These are phyloP conservation scores for Cettia cetti DNA, from an alignment of 2,113 vertebrate genomes.

Conservation along the genomic window DNA sequence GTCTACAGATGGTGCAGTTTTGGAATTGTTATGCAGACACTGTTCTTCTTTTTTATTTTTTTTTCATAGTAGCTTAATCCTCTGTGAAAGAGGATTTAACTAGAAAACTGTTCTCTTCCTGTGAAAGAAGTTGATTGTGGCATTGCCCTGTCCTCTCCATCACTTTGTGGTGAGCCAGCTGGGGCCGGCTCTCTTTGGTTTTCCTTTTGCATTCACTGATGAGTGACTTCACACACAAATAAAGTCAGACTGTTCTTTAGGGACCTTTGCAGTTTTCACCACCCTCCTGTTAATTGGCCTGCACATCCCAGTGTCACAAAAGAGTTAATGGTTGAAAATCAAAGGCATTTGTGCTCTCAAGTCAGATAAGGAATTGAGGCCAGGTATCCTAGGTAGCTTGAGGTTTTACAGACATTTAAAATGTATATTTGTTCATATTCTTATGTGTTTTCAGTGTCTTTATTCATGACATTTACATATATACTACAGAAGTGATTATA, in stretches of 20 bases:
- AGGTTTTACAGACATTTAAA: background rate
- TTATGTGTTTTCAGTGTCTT: background rate
- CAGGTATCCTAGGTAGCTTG: background rate
- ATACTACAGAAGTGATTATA: background rate
- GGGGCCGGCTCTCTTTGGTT: background rate
- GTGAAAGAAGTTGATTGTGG: background rate
- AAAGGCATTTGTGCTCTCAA: background rate
- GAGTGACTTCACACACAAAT: background rate
- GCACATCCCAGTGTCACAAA: background rate
- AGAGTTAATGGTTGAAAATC: background rate
- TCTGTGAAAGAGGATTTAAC: background rate
- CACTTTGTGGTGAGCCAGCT: background rate
- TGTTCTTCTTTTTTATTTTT: background rate
- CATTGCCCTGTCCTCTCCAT: background rate
- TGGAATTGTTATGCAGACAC: background rate
- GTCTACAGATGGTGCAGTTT: background rate
- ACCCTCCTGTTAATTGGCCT: background rate
- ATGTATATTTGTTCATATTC: background rate
- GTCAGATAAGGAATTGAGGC: background rate
- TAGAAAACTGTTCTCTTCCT: background rate
- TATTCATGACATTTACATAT: background rate
- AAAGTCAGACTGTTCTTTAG: background rate
- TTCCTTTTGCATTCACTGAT: background rate
- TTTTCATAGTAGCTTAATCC: background rate
- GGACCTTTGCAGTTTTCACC: background rate